A percentile compares a stretch with the other conserved stretches of the same genome.
Evolutionary conservation across 2,113 vertebrate genomes (phyloP).

Genomic region (Oryzias celebensis): DNA sequence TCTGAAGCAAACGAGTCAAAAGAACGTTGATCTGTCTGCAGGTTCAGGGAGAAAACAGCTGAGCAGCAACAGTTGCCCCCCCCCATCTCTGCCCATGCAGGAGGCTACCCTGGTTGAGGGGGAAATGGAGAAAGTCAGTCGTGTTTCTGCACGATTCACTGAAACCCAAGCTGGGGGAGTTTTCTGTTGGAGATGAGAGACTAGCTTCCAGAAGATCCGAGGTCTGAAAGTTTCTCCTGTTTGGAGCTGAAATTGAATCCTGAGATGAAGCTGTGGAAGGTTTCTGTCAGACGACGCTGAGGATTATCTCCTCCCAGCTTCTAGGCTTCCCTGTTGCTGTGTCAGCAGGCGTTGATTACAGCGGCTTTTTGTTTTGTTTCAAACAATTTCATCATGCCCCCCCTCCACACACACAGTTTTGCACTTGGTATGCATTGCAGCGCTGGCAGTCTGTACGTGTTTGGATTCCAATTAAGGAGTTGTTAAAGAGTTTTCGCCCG

Average conservation of each 20-base stretch:
- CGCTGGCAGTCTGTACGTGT: slow-evolving; percentile 79
- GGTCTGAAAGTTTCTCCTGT: slow-evolving; percentile 36
- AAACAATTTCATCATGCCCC: slow-evolving; percentile 80
- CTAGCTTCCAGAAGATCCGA: not conserved
- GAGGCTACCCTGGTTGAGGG: not conserved
- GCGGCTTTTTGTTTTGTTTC: slow-evolving; percentile 78
- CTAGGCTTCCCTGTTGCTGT: slow-evolving; percentile 68
- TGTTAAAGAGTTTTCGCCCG: slow-evolving; percentile 75
- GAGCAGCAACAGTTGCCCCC: slow-evolving; percentile 1
- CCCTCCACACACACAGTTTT: slow-evolving; percentile 34
- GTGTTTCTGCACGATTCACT: slow-evolving; percentile 20
- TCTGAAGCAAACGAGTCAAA: no score
- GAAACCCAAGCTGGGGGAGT: slow-evolving; percentile 5
- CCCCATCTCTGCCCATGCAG: slow-evolving; percentile 25
- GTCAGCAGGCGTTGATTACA: slow-evolving; percentile 75
- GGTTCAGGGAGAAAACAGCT: not conserved
- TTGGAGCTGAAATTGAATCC: slow-evolving; percentile 52
- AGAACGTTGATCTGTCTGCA: not conserved
- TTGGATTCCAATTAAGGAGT: slow-evolving; percentile 80
- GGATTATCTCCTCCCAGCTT: slow-evolving; percentile 67
- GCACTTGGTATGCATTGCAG: slow-evolving; percentile 76
- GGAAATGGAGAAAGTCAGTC: slow-evolving; percentile 40
- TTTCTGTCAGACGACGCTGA: slow-evolving; percentile 72
- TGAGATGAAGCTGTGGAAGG: slow-evolving; percentile 63
- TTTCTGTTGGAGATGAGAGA: slow-evolving; percentile 13